These are phyloP conservation scores for Protonibea diacanthus DNA, from an alignment of 2,797 vertebrate species.

Conservation along the genomic window DNA sequence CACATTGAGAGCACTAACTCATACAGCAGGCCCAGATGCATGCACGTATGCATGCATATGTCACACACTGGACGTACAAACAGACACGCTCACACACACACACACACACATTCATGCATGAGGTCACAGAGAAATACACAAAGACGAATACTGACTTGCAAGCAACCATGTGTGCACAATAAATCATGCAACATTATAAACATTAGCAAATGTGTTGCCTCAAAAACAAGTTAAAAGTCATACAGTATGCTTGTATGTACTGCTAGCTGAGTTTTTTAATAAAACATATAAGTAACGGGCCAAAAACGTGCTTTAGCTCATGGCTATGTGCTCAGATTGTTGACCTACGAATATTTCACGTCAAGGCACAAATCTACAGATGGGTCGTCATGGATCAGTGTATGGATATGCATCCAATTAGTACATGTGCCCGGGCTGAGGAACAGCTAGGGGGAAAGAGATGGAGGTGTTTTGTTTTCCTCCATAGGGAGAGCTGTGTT, in stretches of 20 bases:
- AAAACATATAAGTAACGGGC: constrained; percentile 38
- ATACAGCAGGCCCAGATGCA: constrained; percentile 71
- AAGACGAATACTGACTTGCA: constrained; percentile 41
- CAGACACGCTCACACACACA: neutral
- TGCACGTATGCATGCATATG: constrained; percentile 51
- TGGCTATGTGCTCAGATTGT: constrained; percentile 32
- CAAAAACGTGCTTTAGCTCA: constrained; percentile 23
- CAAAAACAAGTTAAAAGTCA: constrained; percentile 48
- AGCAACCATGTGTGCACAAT: constrained; percentile 55
- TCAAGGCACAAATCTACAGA: constrained; percentile 67
- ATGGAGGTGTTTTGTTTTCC: constrained; percentile 78
- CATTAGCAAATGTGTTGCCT: constrained; percentile 40
- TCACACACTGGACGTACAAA: constrained; percentile 56
- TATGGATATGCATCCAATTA: constrained; percentile 81
- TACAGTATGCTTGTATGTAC: neutral
- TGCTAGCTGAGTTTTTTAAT: constrained; percentile 36
- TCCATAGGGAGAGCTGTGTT: constrained; percentile 70
- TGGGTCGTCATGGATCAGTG: constrained; percentile 72
- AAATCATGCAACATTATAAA: constrained; percentile 42
- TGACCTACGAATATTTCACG: constrained; percentile 59
- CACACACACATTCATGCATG: constrained; percentile 47
- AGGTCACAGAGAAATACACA: constrained; percentile 40
- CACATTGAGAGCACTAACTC: constrained; percentile 80
- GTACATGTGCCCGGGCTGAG: constrained; percentile 58
- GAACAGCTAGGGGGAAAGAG: constrained; percentile 53